Conservation (phyloP, 2,888 invertebrate genomes). For the Syritta pipiens region DNA sequence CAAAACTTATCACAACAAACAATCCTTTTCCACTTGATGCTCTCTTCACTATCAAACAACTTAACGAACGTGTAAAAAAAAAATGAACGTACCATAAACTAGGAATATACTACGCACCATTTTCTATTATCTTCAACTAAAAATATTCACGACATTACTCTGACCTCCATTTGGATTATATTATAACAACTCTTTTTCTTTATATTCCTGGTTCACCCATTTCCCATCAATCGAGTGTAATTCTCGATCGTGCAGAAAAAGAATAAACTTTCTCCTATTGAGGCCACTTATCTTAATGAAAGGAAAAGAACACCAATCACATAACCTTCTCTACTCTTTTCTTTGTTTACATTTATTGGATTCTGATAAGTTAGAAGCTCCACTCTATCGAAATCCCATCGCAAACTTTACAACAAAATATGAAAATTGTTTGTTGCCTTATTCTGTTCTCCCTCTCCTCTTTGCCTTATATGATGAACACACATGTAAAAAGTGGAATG, state of each 20-base stretch:
- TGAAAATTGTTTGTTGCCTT: too few species aligned
- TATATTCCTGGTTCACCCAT: background rate
- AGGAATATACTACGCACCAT: too few species aligned
- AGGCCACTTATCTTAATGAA: constrained; percentile 11
- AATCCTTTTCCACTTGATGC: too few species aligned
- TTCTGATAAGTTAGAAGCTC: constrained; percentile 1
- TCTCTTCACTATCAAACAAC: too few species aligned
- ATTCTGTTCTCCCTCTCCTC: too few species aligned
- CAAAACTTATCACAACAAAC: too few species aligned
- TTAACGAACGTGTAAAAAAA: too few species aligned
- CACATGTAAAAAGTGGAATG: background rate
- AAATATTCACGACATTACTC: background rate
- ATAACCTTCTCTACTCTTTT: background rate
- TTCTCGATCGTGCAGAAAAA: background rate
- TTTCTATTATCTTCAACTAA: too few species aligned
- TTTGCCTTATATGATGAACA: too few species aligned
- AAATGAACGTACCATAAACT: too few species aligned
- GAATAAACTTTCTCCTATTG: background rate
- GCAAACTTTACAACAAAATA: too few species aligned
- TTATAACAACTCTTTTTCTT: constrained; percentile 14
- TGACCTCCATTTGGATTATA: constrained; percentile 10
- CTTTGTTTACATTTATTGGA: constrained; percentile 14
- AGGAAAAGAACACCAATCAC: background rate
- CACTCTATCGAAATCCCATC: too few species aligned
- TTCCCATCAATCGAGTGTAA: background rate